phyloP scores from a whole-genome alignment of 2,888 invertebrate species.

The Drosophila bunnanda region DNA sequence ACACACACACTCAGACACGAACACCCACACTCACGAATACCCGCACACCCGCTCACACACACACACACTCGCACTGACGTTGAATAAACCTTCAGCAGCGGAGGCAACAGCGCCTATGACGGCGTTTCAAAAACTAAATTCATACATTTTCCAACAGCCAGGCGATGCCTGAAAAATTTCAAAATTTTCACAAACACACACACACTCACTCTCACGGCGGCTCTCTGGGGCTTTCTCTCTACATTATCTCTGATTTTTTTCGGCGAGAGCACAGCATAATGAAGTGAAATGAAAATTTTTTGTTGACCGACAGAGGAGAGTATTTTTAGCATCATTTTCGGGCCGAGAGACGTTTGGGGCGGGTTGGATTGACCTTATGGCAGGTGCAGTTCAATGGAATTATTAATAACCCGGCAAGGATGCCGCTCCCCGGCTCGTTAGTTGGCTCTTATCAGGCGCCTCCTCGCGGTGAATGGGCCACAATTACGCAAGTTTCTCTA shows the following conservation, averaged over 20 bases:
- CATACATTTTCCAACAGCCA: slow-evolving; percentile 72
- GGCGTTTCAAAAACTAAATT: slow-evolving; percentile 79
- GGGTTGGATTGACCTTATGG: slow-evolving; percentile 65
- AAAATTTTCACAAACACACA: slow-evolving; percentile 31
- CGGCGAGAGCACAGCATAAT: slow-evolving; percentile 52
- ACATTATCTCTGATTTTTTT: slow-evolving; percentile 24
- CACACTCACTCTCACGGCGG: slow-evolving; percentile 23
- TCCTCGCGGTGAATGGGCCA: slow-evolving; percentile 48
- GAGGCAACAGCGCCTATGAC: slow-evolving; percentile 74
- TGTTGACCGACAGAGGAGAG: slow-evolving; percentile 70
- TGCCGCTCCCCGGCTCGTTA: slow-evolving; percentile 26
- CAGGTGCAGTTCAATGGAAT: slow-evolving; percentile 78
- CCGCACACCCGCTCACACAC: slow-evolving; percentile 11
- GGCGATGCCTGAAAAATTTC: slow-evolving; percentile 62
- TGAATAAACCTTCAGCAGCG: slow-evolving; percentile 42
- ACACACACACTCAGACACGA: slow-evolving; percentile 28
- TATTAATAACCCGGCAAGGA: slow-evolving; percentile 52
- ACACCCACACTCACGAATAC: slow-evolving; percentile 10
- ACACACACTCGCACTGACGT: slow-evolving; percentile 16
- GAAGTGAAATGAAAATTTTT: slow-evolving; percentile 69
- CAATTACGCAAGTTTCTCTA: slow-evolving; percentile 69
- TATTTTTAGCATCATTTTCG: slow-evolving; percentile 69
- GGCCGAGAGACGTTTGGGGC: slow-evolving; percentile 31
- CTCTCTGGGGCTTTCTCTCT: slow-evolving; percentile 12
- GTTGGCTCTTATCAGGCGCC: slow-evolving; percentile 29